Base-by-base conservation (phyloP, 2,113 vertebrate species). In the Notiomystis cincta region DNA sequence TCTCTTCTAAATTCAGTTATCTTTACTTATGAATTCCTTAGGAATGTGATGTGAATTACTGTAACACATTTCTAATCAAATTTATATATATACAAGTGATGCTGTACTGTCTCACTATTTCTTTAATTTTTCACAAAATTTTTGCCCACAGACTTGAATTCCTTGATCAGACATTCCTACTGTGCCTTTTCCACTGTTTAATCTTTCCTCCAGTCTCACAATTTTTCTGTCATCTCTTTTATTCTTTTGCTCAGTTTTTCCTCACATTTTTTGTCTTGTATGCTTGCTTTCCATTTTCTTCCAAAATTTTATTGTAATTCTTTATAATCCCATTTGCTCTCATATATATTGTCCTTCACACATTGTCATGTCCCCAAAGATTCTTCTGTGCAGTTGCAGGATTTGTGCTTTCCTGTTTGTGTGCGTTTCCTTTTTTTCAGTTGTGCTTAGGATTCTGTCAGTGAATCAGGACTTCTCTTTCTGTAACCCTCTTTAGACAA, bases 311-410 rank as follows among this genome's bases (percentile, higher is more conserved):
- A 13, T 58, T 82, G 24, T 24, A 62, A 12, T 82, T 61, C 35
- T 53, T 70, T 54, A 14, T 45, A 58, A 54, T 25, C 9, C 18
- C 6, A 1, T 56, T 78, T 84, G 13, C 33, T 76, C n/a, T 82
- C 57, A 24, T 1, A 8, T 23, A 3, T 25, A 10, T 5, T 47
- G 33, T 53, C 22, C 22, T 47, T 84, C 35, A 53, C 31, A 17
- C 8, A 4, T 35, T 56, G 19, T 14, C 11, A 3, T 19, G n/a
- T 56, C 85, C 15, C 28, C 5, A 28, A 0, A 0, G 2, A 25
- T 76, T 87, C 10, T 76, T 56, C 62, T 23, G 15, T 76, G 57
- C 10, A 33, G 33, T 23, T 79, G 15, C 33, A 60, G 58, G 45
- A 31, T 45, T 10, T 21, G 2, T 40, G 8, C 17, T 77, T 69